Evolutionary conservation across 2,113 vertebrate genomes (phyloP), one percentile per base, ranked within the genome.

Genomic region (Esox niger): DNA sequence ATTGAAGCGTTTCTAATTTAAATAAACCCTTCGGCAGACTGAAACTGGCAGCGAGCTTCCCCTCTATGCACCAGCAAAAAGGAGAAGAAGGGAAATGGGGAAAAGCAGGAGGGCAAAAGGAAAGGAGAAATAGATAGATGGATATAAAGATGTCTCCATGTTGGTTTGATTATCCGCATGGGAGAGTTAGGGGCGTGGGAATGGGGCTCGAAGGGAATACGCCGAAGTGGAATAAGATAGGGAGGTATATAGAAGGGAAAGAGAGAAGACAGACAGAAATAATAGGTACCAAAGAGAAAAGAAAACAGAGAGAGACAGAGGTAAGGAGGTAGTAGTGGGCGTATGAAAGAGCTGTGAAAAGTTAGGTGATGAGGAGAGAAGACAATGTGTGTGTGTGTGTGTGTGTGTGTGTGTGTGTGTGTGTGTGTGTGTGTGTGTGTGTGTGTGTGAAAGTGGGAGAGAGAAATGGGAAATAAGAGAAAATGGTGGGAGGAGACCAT

Each of bases 21-120:
- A 92, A 92, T 91, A 91, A 91, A 92, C 86, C 91, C 87, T 89
- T 88, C 74, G 85, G 89, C 87, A 92, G 90, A 92, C 87, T 90
- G 79, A 91, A 91, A 91, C 88, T 92, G 90, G 90, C 91, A 91
- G 90, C 77, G 47, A 87, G 90, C 84, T 92, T 92, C 90, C 91
- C 88, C 84, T 91, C 88, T 82, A 86, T 74, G 82, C 74, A 49
- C 74, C 74, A 82, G 83, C 89, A 83, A 87, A 84, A 80, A 74
- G 64, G 74, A 81, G 71, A 64, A 74, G 64, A 66, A 64, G 70
- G 79, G 74, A 76, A 75, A 74, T 79, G 71, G 71, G 79, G 74
- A 63, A 75, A 68, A 66, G 64, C 63, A 67, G 63, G 55, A 77
- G 64, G 74, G 79, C 32, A 80, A 86, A 80, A 86, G 82, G 79